Evolutionary conservation across 1,140 invertebrate genomes (phyloP).

Genomic region (Micrasema minimum): DNA sequence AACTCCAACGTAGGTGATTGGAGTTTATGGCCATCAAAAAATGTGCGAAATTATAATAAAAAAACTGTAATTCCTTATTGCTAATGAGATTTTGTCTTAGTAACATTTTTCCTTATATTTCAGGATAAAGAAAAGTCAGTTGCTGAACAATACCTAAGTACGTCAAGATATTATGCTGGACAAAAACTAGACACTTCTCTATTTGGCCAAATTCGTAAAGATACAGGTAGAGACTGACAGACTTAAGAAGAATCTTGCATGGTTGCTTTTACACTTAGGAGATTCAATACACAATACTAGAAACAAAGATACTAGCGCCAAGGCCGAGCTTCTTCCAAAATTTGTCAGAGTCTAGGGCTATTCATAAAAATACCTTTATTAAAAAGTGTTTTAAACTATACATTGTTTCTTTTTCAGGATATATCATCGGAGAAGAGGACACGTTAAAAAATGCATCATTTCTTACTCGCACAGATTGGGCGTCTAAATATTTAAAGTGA

Average conservation of each 20-base stretch:
- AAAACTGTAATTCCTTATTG: too few relatives aligned
- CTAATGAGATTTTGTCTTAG: not conserved
- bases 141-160: slow-evolving; percentile 49
- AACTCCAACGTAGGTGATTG: slow-evolving; percentile 44
- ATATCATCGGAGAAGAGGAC: slow-evolving; percentile 48
- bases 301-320: too few relatives aligned
- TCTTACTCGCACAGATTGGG: slow-evolving; percentile 49
- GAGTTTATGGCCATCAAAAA: slow-evolving; percentile 49
- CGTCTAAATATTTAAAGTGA: slow-evolving; percentile 52
- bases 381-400: too few relatives aligned
- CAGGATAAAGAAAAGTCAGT: slow-evolving; percentile 50
- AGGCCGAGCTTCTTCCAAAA: too few relatives aligned
- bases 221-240: slow-evolving; percentile 47
- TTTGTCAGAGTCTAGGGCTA: too few relatives aligned
- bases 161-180: slow-evolving; percentile 49
- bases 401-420: slow-evolving; percentile 44
- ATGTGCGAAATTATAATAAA: too few relatives aligned
- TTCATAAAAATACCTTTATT: too few relatives aligned
- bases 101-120: slow-evolving; percentile 3
- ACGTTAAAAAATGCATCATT: slow-evolving; percentile 45
- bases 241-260: too few relatives aligned
- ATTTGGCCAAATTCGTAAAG: slow-evolving; percentile 49
- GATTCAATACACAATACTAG: too few relatives aligned
- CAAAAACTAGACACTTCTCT: slow-evolving; percentile 52
- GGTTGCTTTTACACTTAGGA: too few relatives aligned